Evolutionary conservation across 2,888 invertebrate species (phyloP).

Genomic region (Oscheius sp.): DNA sequence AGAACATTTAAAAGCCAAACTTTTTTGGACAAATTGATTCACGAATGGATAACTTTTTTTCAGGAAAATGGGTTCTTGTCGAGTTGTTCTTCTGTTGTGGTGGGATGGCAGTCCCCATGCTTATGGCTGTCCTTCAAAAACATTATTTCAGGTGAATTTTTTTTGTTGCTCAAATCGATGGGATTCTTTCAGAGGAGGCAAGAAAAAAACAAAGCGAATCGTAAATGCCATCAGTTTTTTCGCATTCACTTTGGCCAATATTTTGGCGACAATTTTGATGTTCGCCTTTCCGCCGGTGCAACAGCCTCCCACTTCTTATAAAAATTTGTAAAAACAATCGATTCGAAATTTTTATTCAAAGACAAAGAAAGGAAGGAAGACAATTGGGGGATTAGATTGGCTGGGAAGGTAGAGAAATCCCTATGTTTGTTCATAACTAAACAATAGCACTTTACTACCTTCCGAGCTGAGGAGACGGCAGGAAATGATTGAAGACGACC

Average conservation of each 20-base stretch:
- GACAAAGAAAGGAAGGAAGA: too few relatives aligned
- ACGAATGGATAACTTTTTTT: too few relatives aligned
- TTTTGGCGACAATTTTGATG: background rate
- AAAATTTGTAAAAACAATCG: too few relatives aligned
- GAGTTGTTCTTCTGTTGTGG: conserved; percentile 12
- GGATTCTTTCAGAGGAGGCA: background rate
- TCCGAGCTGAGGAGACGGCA: too few relatives aligned
- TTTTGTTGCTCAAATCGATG: background rate
- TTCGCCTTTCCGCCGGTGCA: background rate
- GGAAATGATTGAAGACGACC: too few relatives aligned
- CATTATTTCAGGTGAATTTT: background rate
- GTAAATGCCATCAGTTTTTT: background rate
- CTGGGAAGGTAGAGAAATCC: too few relatives aligned
- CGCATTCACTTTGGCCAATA: background rate
- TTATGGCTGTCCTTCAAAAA: background rate
- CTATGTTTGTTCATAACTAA: too few relatives aligned
- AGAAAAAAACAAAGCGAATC: background rate
- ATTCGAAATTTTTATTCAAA: too few relatives aligned
- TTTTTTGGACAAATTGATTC: too few relatives aligned
- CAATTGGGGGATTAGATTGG: too few relatives aligned
- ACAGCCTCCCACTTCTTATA: background rate
- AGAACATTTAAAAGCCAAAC: too few relatives aligned
- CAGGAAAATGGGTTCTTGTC: conserved; percentile 16
- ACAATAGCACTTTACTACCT: too few relatives aligned
- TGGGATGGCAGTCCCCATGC: conserved; percentile 4